phyloP scores from a whole-genome alignment of 2,113 vertebrate genomes.

The Festucalex cinctus region DNA sequence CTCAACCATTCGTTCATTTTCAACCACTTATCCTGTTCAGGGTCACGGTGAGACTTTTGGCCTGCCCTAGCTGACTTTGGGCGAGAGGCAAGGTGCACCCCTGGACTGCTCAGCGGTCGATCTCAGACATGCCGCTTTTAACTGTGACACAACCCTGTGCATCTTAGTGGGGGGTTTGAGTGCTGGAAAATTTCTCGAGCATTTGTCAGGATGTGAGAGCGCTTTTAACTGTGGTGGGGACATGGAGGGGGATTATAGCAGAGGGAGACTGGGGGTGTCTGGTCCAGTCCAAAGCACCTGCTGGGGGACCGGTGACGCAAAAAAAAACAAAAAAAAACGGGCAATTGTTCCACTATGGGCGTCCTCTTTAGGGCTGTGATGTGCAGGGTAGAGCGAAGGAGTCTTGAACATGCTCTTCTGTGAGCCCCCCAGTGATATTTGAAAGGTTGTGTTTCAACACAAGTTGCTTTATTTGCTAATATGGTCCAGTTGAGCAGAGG shows the following conservation, averaged over 20 bases:
- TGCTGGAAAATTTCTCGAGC: conserved; percentile 52
- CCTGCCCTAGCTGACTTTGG: not conserved
- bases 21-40: not conserved
- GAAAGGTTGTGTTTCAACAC: conserved; percentile 8
- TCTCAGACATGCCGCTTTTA: conserved; percentile 19
- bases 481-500: conserved; percentile 60
- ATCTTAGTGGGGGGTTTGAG: conserved; percentile 38
- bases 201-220: conserved; percentile 57
- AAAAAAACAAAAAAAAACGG: too few species aligned
- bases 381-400: conserved; percentile 34
- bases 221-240: conserved; percentile 50
- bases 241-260: conserved; percentile 46
- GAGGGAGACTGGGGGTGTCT: conserved; percentile 40
- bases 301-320: conserved; percentile 39
- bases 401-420: conserved; percentile 26
- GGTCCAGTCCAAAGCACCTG: conserved; percentile 45
- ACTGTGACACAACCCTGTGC: conserved; percentile 36
- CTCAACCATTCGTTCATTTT: not conserved
- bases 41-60: not conserved
- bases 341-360: conserved; percentile 32
- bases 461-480: conserved; percentile 52
- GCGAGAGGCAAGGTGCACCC: not conserved
- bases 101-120: not conserved
- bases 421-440: conserved; percentile 32
- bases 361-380: conserved; percentile 30